These are phyloP conservation scores for Indri indri DNA, from an alignment of 2,113 vertebrate genomes.

Conservation along the genomic window DNA sequence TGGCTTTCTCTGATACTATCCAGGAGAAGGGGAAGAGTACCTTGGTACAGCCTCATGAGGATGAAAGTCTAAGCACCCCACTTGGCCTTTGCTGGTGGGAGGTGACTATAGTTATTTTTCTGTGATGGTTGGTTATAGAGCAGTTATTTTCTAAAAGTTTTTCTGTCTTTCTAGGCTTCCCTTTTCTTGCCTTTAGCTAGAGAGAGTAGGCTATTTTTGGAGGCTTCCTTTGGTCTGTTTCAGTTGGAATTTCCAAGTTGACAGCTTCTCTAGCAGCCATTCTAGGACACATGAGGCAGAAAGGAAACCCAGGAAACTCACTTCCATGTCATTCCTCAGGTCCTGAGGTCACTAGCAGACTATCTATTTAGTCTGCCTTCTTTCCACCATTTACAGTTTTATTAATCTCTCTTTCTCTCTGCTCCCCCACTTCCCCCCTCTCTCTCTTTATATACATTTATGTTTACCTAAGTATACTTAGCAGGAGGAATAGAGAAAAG, in stretches of 20 bases:
- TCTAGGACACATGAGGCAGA: neutral
- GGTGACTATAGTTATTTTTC: neutral
- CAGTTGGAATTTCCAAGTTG: neutral
- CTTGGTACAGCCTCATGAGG: neutral
- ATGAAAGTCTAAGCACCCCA: neutral
- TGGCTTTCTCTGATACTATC: neutral
- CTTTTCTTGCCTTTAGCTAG: neutral
- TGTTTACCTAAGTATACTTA: neutral
- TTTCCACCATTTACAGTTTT: neutral
- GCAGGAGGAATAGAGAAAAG: neutral
- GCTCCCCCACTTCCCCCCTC: neutral
- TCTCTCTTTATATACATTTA: neutral
- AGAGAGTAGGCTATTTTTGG: neutral
- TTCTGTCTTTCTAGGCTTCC: neutral
- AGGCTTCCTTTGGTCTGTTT: neutral
- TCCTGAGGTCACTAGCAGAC: neutral
- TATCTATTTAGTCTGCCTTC: neutral
- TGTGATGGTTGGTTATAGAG: neutral
- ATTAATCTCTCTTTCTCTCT: neutral
- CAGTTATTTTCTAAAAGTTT: neutral
- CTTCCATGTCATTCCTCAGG: neutral
- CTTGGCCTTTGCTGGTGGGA: neutral
- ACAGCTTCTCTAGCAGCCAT: neutral
- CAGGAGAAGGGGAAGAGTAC: neutral
- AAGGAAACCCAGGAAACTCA: neutral